Base-by-base conservation (phyloP, 2,113 vertebrate genomes). In the Sarotherodon lohbergeri region DNA sequence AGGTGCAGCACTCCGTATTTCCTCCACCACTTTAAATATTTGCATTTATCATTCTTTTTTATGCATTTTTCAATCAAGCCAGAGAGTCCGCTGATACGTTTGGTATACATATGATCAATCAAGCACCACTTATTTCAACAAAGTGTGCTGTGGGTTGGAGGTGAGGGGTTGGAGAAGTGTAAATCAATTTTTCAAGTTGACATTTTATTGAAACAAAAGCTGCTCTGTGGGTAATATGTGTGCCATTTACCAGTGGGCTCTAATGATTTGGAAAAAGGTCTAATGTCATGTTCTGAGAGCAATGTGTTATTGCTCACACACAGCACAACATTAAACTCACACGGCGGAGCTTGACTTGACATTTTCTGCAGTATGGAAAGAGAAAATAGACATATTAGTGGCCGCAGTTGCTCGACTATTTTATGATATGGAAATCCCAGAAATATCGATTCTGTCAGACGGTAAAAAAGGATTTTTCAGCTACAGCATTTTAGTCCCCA, bases 261-360 rank as follows among this genome's bases (percentile, higher is more conserved):
- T 80, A 90, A 89, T 82, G 82, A 87, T 80, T 86, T 43, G 48
- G 82, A 85, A 87, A 89, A 87, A 87, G 56, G 82, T 92, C 82
- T 29, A 27, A 80, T 57, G 86, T 87, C 80, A 19, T 80, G 79
- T 92, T 83, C 55, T 22, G 27, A 41, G 84, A 87, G 56, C 71
- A 19, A 41, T 29, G 39, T 39, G 71, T 71, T 66, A 22, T 32
- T 66, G 39, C 80, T 89, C 80, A 1, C 56, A 52, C 22, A 14
- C 50, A 50, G 46, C 54, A 81, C 46, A 55, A 71, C 83, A 24
- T 29, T 59, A 39, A 48, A 82, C 59, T 24, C 81, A 80, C 59
- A 83, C 85, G 32, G 24, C 1, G 27, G 84, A 73, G 90, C 41
- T 76, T 29, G 56, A 80, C 66, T 46, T 89, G 87, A 89, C 87